These are phyloP conservation scores for Synanthedon myopaeformis DNA, from an alignment of 2,888 invertebrate species.

Conservation along the genomic window DNA sequence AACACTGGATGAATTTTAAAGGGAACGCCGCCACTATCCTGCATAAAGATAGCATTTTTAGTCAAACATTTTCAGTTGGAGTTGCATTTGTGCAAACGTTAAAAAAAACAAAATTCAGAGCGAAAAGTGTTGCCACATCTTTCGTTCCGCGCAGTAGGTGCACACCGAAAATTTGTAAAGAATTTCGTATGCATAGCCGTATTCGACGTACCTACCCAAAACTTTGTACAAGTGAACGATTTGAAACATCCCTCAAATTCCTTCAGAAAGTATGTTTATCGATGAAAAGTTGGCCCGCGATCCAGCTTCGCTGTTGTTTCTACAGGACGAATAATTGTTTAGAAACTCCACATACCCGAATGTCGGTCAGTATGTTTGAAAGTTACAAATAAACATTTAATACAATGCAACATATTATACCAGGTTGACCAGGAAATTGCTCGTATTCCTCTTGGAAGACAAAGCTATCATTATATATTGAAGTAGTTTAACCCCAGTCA, in stretches of 20 bases:
- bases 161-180: too few species aligned
- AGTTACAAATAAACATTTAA: too few species aligned
- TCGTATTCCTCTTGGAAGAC: too few species aligned
- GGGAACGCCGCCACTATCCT: background rate
- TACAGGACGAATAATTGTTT: background rate
- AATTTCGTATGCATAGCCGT: background rate
- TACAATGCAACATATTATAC: too few species aligned
- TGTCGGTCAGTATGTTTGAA: too few species aligned
- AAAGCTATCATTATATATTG: too few species aligned
- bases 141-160: too few species aligned
- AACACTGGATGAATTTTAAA: conserved; percentile 7
- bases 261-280: background rate
- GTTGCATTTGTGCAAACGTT: background rate
- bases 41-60: background rate
- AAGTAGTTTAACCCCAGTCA: too few species aligned
- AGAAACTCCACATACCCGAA: background rate
- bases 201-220: background rate
- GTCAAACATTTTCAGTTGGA: background rate
- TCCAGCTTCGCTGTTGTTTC: background rate
- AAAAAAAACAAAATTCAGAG: background rate
- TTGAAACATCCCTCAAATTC: background rate
- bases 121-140: too few species aligned
- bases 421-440: too few species aligned
- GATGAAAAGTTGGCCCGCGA: background rate
- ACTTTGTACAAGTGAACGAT: background rate